Evolutionary conservation across 2,797 vertebrate genomes (phyloP).

Genomic region (Sebastes reedi): DNA sequence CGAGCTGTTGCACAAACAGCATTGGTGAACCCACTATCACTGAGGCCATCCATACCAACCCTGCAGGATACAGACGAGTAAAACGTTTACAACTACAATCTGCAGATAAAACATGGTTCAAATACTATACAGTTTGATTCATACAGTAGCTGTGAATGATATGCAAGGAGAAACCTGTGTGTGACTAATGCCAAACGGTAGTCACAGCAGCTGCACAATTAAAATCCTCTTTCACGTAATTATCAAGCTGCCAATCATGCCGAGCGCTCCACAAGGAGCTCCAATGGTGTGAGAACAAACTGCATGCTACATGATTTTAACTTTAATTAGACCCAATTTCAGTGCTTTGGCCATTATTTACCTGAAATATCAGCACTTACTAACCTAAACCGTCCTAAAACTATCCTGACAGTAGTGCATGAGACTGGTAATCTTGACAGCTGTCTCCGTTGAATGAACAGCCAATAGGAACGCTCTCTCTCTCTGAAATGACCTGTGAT

Average conservation of each 20-base stretch:
- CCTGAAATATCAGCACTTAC: neutral
- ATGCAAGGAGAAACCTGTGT: neutral
- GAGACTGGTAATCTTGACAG: no score
- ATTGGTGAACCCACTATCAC: constrained; percentile 87
- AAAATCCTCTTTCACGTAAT: neutral
- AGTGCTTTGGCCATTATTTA: neutral
- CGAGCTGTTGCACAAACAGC: constrained; percentile 86
- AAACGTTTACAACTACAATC: neutral
- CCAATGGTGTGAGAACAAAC: neutral
- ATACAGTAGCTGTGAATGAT: neutral
- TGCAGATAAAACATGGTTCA: neutral
- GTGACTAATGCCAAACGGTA: neutral
- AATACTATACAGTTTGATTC: neutral
- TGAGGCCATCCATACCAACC: constrained; percentile 83
- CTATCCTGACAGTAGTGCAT: no score
- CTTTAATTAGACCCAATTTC: neutral
- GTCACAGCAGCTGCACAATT: neutral
- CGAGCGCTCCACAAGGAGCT: rapidly evolving
- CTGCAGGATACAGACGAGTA: constrained; percentile 59
- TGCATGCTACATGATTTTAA: neutral
- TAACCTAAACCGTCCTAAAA: no score
- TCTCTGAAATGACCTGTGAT: no score
- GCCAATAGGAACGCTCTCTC: no score
- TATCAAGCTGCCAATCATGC: neutral
- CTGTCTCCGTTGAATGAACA: no score